Evolutionary conservation across 2,797 vertebrate species (phyloP).

Genomic region (Oreochromis grahami): DNA sequence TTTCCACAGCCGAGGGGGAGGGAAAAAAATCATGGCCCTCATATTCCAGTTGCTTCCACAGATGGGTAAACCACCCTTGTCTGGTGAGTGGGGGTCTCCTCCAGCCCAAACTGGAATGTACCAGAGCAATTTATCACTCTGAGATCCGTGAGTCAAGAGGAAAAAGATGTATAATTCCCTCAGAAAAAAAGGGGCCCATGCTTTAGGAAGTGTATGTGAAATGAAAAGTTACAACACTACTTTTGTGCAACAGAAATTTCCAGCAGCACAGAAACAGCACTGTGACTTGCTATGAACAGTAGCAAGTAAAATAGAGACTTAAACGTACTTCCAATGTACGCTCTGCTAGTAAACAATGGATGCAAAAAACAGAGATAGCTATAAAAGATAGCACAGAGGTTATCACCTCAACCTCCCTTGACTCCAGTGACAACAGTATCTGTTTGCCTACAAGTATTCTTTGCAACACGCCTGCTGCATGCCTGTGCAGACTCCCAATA

Average conservation of each 20-base stretch:
- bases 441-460: background rate
- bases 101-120: conserved; percentile 46
- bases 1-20: conserved; percentile 43
- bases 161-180: conserved; percentile 21
- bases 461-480: conserved; percentile 35
- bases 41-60: conserved; percentile 57
- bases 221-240: background rate
- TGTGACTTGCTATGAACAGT: background rate
- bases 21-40: background rate
- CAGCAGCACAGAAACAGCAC: background rate
- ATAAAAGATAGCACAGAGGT: background rate
- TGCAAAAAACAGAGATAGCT: background rate
- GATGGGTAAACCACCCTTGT: conserved; percentile 53
- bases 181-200: background rate
- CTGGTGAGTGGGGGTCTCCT: conserved; percentile 55
- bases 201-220: conserved; percentile 4
- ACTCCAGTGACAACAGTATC: conserved; percentile 34
- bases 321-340: background rate
- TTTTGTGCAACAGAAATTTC: background rate
- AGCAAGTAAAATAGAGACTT: background rate
- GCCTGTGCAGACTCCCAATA: conserved; percentile 55
- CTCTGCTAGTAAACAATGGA: background rate
- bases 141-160: conserved; percentile 54
- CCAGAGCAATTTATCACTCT: conserved; percentile 56
- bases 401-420: conserved; percentile 44